A percentile compares a stretch with the other conserved stretches of the same genome.
Evolutionary conservation across 2,888 invertebrate genomes (phyloP).

Genomic region (Drosophila infuscata): DNA sequence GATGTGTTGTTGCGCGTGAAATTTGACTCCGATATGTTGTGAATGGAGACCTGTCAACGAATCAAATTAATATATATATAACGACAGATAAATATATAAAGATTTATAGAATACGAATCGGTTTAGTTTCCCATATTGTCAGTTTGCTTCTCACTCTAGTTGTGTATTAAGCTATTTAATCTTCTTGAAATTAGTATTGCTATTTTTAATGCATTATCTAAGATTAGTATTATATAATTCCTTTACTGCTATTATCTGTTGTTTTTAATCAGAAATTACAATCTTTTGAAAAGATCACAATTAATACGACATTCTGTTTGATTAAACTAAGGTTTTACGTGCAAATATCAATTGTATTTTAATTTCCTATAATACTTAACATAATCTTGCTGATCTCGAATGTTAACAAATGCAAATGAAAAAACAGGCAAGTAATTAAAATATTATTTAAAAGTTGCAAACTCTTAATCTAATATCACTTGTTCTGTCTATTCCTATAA

Average conservation of each 20-base stretch:
- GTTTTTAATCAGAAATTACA: background rate
- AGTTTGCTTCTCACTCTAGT: background rate
- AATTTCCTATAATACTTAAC: background rate
- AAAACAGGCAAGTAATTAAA: background rate
- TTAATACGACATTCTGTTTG: background rate
- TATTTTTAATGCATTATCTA: too few species aligned
- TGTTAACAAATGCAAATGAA: background rate
- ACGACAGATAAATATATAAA: too few species aligned
- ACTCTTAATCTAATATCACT: background rate
- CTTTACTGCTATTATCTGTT: background rate
- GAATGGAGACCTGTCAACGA: conserved; percentile 83
- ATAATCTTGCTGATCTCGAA: background rate
- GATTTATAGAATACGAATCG: background rate
- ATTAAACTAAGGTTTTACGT: background rate
- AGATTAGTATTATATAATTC: background rate
- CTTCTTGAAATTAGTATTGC: background rate
- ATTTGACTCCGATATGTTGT: conserved; percentile 85
- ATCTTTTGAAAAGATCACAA: background rate
- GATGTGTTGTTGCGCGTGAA: conserved; percentile 82
- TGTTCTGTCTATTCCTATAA: background rate
- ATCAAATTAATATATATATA: background rate
- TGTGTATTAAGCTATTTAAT: background rate
- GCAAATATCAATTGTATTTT: background rate
- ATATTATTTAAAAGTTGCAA: background rate
- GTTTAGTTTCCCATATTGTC: background rate